These are phyloP conservation scores for Digitonthophagus gazella DNA, from an alignment of 2,888 invertebrate genomes.

Conservation along the genomic window DNA sequence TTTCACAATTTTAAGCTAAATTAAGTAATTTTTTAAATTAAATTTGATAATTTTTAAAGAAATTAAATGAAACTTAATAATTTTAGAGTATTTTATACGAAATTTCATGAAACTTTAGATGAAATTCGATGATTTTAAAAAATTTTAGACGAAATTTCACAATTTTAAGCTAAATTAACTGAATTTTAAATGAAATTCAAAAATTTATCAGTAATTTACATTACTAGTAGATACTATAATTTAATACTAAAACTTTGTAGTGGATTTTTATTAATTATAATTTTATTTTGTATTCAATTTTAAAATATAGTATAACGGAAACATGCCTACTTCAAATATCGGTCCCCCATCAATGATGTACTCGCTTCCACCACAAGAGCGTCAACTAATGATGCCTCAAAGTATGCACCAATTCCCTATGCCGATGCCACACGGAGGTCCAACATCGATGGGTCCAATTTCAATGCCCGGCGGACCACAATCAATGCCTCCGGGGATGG, in stretches of 20 bases:
- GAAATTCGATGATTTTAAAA: too few species aligned
- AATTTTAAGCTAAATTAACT: too few species aligned
- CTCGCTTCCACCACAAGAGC: conserved; percentile 29
- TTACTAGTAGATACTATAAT: too few species aligned
- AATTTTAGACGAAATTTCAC: too few species aligned
- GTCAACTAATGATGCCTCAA: conserved; percentile 30
- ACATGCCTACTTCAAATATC: conserved; percentile 27
- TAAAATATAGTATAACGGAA: conserved; percentile 28
- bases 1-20: too few species aligned
- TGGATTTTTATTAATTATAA: neutral
- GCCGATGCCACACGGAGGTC: conserved; percentile 15
- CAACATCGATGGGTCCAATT: conserved; percentile 15
- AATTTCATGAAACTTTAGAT: too few species aligned
- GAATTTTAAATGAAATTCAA: too few species aligned
- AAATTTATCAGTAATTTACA: too few species aligned
- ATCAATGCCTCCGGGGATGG: conserved; percentile 26
- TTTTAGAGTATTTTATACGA: too few species aligned
- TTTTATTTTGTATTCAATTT: conserved; percentile 9
- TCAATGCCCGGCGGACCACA: conserved; percentile 14
- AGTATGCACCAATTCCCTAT: conserved; percentile 21
- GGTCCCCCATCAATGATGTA: conserved; percentile 20
- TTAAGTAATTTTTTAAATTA: too few species aligned
- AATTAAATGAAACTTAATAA: too few species aligned
- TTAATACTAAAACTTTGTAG: neutral
- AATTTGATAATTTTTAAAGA: too few species aligned